Evolutionary conservation across 2,888 invertebrate species (phyloP).

Genomic region (Mycogona germanica): DNA sequence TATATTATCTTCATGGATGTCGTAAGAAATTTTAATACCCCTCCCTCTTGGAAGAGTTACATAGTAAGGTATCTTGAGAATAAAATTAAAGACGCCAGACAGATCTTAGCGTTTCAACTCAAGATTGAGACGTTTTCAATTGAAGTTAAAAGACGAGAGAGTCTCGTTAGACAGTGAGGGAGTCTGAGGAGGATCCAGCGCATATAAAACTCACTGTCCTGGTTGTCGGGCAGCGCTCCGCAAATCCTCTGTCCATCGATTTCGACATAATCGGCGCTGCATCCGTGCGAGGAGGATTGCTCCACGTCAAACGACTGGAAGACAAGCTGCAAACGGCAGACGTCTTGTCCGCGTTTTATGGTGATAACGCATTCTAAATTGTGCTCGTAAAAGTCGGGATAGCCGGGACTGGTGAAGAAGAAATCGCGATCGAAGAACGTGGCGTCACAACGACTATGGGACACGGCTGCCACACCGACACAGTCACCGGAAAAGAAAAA

Average conservation of each 20-base stretch:
- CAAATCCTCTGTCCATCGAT: slow-evolving; percentile 6
- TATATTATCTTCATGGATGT: too few species aligned
- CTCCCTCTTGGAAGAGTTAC: too few species aligned
- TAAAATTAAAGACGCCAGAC: too few species aligned
- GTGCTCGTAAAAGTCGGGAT: background rate
- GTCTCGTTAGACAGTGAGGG: background rate
- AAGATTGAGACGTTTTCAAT: too few species aligned
- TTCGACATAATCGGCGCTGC: background rate
- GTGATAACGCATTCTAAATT: slow-evolving; percentile 7
- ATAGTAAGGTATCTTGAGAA: too few species aligned
- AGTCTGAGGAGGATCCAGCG: too few species aligned
- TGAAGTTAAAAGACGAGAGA: too few species aligned
- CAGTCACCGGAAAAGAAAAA: too few species aligned
- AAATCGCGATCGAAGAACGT: slow-evolving; percentile 9
- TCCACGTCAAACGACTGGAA: slow-evolving; percentile 10
- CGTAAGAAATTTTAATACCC: too few species aligned
- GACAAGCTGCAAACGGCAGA: background rate
- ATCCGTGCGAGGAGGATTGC: background rate
- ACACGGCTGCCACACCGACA: too few species aligned
- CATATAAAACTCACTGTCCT: background rate
- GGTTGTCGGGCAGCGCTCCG: background rate
- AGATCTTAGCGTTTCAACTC: too few species aligned
- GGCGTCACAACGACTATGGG: background rate
- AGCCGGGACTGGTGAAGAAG: slow-evolving; percentile 4
- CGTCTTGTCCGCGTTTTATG: background rate